Evolutionary conservation across 2,113 vertebrate genomes (phyloP).

Genomic region (Coracopsis vasa): DNA sequence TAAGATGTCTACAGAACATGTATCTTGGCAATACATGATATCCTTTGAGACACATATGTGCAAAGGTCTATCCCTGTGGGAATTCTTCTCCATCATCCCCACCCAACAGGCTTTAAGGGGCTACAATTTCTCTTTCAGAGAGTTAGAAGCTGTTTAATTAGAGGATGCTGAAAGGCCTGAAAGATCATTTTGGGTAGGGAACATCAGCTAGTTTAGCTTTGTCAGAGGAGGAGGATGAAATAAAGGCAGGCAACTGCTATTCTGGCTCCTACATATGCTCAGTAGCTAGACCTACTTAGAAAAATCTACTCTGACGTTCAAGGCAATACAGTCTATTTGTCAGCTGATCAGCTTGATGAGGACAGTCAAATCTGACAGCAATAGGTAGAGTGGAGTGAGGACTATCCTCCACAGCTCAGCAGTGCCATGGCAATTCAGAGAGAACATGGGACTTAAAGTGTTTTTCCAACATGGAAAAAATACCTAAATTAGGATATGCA

Average conservation of each 20-base stretch:
- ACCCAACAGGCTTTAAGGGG: neutral
- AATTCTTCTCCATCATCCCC: neutral
- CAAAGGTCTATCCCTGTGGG: neutral
- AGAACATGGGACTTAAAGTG: neutral
- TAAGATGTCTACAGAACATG: neutral
- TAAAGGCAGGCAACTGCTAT: conserved; percentile 59
- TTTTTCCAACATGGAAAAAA: neutral
- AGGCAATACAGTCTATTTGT: conserved; percentile 44
- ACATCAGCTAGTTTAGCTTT: conserved; percentile 31
- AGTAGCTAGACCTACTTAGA: conserved; percentile 63
- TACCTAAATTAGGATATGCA: neutral
- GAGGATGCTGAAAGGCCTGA: neutral
- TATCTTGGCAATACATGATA: neutral
- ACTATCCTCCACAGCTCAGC: neutral
- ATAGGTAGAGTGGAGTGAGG: neutral
- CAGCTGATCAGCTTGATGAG: conserved; percentile 11
- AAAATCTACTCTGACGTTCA: conserved; percentile 52
- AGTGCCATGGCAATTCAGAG: neutral
- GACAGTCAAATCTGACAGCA: neutral
- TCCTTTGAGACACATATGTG: neutral
- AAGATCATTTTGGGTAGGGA: neutral
- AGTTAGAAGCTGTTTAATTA: neutral
- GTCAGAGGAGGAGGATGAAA: conserved; percentile 57
- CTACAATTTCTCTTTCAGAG: neutral
- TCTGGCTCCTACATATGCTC: conserved; percentile 65